phyloP scores from a whole-genome alignment of 37 sponge, comb jelly and placozoan genomes.

The Amphimedon queenslandica region DNA sequence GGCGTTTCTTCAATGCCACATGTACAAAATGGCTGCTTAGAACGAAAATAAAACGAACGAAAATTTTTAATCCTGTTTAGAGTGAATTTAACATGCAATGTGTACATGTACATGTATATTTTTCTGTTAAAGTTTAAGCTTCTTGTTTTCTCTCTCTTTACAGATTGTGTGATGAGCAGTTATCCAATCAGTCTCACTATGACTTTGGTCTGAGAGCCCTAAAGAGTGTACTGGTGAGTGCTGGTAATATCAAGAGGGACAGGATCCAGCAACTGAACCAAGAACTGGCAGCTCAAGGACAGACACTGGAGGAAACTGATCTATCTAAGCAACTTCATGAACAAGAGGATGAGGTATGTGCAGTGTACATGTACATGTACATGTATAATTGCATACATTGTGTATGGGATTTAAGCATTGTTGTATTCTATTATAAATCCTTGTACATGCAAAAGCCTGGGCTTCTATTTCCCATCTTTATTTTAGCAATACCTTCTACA shows the following conservation, averaged over 20 bases:
- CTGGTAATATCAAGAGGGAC: conserved; percentile 95
- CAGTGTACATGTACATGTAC: no score
- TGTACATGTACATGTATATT: background rate
- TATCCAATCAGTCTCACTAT: conserved; percentile 96
- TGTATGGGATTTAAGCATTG: conserved; percentile 13
- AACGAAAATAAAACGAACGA: no score
- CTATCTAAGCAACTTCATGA: conserved; percentile 82
- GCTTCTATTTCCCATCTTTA: no score
- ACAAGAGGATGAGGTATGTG: conserved; percentile 98
- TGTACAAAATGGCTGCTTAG: no score
- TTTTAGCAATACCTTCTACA: no score
- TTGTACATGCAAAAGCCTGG: background rate
- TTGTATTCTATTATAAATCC: no score
- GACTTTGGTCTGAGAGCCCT: conserved; percentile 97
- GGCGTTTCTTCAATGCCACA: no score
- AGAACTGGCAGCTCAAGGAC: background rate
- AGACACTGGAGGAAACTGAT: conserved; percentile 38
- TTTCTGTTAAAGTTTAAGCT: no score
- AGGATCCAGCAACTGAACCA: conserved; percentile 61
- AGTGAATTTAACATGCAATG: no score
- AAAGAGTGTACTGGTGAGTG: conserved; percentile 95
- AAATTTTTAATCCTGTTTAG: no score
- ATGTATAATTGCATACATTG: no score
- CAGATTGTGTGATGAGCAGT: conserved; percentile 95
- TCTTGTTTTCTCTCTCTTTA: no score